Base-by-base conservation (phyloP, 2,888 invertebrate genomes). In the Siphlonurus alternatus region DNA sequence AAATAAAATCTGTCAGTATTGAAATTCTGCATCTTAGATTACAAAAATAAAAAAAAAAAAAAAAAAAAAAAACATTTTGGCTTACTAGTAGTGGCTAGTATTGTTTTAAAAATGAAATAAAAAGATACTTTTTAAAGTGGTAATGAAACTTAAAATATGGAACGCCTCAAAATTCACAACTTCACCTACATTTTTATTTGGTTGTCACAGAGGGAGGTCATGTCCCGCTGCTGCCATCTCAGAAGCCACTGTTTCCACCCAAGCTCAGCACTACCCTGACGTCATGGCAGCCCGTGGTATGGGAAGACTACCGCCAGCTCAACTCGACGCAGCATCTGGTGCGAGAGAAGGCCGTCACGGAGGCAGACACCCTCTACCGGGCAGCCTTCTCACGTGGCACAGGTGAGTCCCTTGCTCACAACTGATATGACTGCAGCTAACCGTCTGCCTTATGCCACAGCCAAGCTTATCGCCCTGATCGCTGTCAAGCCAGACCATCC, bases 401-500 rank as follows among this genome's bases (percentile, higher is more conserved):
- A 69, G 81, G 84, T 85, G 74, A 72, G 74, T 70, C 38, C 24
- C 23, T 24, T 38, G 23, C 38, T 64, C 2, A 61, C 10, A 19
- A 20, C 10, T 2, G 1, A 18, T 38, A 53, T 59, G 63, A 53
- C 65, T 59, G 60, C 62, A 53, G 61, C 54, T 24, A 62, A 64
- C 61, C 65, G 25, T 65, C 59, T 59, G 59, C 64, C 67, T 68
- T 66, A 67, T 67, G 67, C 76, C 77, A 22, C 72, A 79, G 93
- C 89, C 10, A 87, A 86, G 73, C 76, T 95, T 69, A 82, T 86
- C 23, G 88, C 89, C 18, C 81, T 86, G 56, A 83, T 94, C 66
- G 85, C 86, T 22, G 81, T 95, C 23, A 86, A 87, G 68, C 87
- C 89, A 70, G 87, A 91, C 73, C 95, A 93, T 74, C 95, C 95